A percentile compares a stretch with the other conserved stretches of the same genome.
These are phyloP conservation scores for Coilia nasus DNA, from an alignment of 2,797 vertebrate species.

Conservation along the genomic window DNA sequence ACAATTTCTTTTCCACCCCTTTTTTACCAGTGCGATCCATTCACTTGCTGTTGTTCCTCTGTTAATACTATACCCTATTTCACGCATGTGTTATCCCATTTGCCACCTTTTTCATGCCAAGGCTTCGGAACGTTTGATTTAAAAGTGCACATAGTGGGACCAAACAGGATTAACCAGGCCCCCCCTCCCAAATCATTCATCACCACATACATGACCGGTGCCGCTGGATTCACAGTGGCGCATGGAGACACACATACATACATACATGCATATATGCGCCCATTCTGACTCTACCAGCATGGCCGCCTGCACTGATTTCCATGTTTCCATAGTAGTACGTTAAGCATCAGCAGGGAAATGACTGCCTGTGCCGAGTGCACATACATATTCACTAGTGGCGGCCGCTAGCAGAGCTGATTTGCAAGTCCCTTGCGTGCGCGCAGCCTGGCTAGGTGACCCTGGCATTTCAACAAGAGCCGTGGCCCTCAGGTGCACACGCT, in stretches of 20 bases:
- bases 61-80: constrained; percentile 4
- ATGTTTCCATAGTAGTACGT: constrained; percentile 55
- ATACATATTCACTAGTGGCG: constrained; percentile 75
- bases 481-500: background rate
- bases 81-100: constrained; percentile 3
- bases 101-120: background rate
- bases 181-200: background rate
- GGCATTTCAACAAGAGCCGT: constrained; percentile 70
- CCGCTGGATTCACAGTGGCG: background rate
- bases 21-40: background rate
- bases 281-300: background rate
- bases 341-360: constrained; percentile 57
- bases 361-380: constrained; percentile 55
- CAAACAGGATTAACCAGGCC: constrained; percentile 1
- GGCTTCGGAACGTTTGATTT: background rate
- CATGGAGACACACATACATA: background rate
- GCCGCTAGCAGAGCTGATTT: constrained; percentile 71
- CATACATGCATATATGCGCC: background rate
- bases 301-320: constrained; percentile 21
- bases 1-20: background rate
- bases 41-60: background rate
- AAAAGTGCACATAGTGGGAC: constrained; percentile 1
- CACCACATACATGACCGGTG: background rate
- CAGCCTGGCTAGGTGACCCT: constrained; percentile 66
- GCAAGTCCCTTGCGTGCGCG: constrained; percentile 73